Percentiles rank a stretch among this genome's conserved stretches.
Evolutionary conservation across 2,888 invertebrate genomes (phyloP).

Genomic region (Cerastoderma edule): DNA sequence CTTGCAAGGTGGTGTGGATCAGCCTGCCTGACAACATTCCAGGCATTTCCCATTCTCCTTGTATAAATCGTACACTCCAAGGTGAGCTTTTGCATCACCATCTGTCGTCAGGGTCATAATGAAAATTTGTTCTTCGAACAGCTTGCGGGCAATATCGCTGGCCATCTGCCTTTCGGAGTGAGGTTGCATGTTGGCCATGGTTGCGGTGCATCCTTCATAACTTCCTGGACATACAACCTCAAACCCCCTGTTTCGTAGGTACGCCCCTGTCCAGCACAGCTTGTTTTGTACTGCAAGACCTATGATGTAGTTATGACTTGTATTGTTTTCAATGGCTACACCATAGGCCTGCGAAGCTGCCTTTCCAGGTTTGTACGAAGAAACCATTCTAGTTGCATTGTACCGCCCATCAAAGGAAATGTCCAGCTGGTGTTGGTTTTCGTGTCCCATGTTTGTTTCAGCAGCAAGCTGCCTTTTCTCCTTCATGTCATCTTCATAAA

Average conservation of each 20-base stretch:
- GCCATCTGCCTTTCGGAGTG: constrained; percentile 19
- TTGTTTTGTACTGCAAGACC: neutral
- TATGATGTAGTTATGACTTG: too few species aligned
- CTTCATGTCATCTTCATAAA: neutral
- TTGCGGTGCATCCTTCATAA: constrained; percentile 14
- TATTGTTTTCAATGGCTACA: constrained; percentile 22
- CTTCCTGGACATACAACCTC: neutral
- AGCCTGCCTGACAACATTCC: neutral
- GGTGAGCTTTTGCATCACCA: constrained; percentile 9
- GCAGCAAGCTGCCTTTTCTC: constrained; percentile 9
- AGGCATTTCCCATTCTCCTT: constrained; percentile 5
- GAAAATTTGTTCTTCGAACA: neutral
- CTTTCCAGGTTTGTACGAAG: constrained; percentile 16
- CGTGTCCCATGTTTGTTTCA: too few species aligned
- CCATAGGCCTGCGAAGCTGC: constrained; percentile 17
- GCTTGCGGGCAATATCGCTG: neutral
- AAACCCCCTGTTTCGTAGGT: neutral
- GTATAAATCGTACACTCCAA: constrained; percentile 20
- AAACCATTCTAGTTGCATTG: constrained; percentile 7
- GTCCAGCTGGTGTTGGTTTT: neutral
- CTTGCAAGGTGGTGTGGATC: constrained; percentile 8
- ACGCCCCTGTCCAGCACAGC: neutral
- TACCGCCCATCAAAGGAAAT: constrained; percentile 2
- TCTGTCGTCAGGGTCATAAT: constrained; percentile 15
- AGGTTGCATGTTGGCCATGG: neutral